These are phyloP conservation scores for Eucera pruinosa DNA, from an alignment of 2,888 invertebrate genomes.

Conservation along the genomic window DNA sequence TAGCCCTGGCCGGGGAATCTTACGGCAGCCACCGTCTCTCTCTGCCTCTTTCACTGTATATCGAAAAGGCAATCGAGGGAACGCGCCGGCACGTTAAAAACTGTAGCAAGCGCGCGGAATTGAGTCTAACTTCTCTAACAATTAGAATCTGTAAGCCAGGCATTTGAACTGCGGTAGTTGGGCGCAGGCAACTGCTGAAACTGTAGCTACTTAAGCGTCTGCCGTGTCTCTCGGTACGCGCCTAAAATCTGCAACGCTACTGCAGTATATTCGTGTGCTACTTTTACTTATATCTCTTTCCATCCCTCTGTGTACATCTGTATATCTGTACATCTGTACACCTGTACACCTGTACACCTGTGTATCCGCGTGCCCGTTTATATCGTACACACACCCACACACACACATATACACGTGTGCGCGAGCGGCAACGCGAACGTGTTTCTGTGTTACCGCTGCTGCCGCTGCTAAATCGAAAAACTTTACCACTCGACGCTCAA, in stretches of 20 bases:
- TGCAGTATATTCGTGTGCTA: slow-evolving; percentile 47
- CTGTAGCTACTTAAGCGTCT: slow-evolving; percentile 30
- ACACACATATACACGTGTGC: too few species aligned
- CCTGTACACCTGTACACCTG: too few species aligned
- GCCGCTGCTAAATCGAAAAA: slow-evolving; percentile 75
- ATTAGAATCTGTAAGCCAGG: slow-evolving; percentile 5
- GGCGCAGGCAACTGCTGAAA: slow-evolving; percentile 18
- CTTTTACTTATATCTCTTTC: slow-evolving; percentile 51
- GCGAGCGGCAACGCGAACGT: slow-evolving; percentile 11
- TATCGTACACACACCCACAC: too few species aligned
- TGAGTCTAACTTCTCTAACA: too few species aligned
- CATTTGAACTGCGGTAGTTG: slow-evolving; percentile 27
- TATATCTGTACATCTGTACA: too few species aligned
- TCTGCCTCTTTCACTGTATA: too few species aligned
- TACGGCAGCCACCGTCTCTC: too few species aligned
- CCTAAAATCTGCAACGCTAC: slow-evolving; percentile 53
- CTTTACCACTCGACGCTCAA: slow-evolving; percentile 68
- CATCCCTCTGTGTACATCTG: slow-evolving; percentile 28
- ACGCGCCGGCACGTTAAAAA: too few species aligned
- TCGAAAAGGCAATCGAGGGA: too few species aligned
- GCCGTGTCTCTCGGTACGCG: slow-evolving; percentile 24
- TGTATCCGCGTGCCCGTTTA: too few species aligned
- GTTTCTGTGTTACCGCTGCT: slow-evolving; percentile 46
- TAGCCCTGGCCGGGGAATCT: too few species aligned
- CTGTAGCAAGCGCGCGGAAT: too few species aligned